phyloP scores from a whole-genome alignment of 2,113 vertebrate species.

The Mustela nigripes region DNA sequence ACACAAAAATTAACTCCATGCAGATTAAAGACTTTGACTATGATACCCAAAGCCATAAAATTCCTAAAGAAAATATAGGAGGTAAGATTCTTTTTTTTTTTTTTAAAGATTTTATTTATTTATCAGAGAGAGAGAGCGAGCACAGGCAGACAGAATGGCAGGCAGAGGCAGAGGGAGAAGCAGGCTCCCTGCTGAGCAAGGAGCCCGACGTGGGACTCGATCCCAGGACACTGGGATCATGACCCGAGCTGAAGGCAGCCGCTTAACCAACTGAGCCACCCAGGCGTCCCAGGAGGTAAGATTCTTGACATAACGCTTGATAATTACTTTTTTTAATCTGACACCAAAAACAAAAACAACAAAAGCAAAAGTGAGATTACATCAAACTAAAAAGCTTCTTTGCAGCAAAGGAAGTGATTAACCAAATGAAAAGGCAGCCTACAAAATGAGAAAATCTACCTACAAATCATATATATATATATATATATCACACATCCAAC shows the following conservation, averaged over 20 bases:
- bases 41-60: neutral
- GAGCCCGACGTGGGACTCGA: too few relatives aligned
- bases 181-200: too few relatives aligned
- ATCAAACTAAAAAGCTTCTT: neutral
- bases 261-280: too few relatives aligned
- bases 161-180: too few relatives aligned
- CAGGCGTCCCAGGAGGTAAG: neutral
- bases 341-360: neutral
- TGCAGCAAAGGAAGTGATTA: neutral
- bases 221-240: too few relatives aligned
- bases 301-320: neutral
- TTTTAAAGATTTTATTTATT: too few relatives aligned
- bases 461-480: neutral
- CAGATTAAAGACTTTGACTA: neutral
- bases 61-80: neutral
- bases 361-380: neutral
- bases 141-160: too few relatives aligned
- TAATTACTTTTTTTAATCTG: neutral
- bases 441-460: neutral
- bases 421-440: neutral
- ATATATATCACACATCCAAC: neutral
- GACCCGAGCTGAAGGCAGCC: too few relatives aligned
- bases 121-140: too few relatives aligned
- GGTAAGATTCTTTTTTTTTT: neutral
- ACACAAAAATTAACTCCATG: neutral